Evolutionary conservation across 23 tunicate genomes (phyloP).

Genomic region (Trididemnum nubilum): DNA sequence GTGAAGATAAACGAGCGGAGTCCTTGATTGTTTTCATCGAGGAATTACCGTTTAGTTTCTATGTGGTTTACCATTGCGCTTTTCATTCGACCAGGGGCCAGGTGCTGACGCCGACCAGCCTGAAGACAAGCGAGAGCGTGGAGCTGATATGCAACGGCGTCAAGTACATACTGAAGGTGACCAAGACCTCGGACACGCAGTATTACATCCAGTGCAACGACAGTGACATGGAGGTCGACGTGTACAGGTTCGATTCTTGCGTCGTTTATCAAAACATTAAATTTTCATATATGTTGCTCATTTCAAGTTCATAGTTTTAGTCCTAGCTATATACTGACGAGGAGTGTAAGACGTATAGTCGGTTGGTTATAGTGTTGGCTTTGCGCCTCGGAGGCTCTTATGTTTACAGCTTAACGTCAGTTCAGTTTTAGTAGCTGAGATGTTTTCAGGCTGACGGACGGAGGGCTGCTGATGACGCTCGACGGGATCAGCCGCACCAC

Average conservation of each 20-base stretch:
- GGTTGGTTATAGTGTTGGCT: too few species aligned
- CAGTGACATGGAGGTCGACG: slow-evolving; percentile 90
- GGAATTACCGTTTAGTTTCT: too few species aligned
- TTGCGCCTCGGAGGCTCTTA: too few species aligned
- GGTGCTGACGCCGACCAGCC: slow-evolving; percentile 68
- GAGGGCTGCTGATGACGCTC: slow-evolving; percentile 79
- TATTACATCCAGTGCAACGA: slow-evolving; percentile 77
- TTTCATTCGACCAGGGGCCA: slow-evolving; percentile 92
- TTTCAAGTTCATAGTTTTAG: neutral
- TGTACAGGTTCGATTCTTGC: too few species aligned
- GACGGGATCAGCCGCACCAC: slow-evolving; percentile 92
- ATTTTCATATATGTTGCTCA: neutral
- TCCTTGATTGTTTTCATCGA: too few species aligned
- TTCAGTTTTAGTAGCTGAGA: too few species aligned
- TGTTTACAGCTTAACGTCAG: too few species aligned
- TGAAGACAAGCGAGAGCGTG: slow-evolving; percentile 67
- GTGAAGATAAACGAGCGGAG: too few species aligned
- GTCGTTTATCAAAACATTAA: too few species aligned
- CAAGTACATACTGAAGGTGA: slow-evolving; percentile 70
- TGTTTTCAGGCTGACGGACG: slow-evolving; percentile 72
- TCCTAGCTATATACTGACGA: too few species aligned
- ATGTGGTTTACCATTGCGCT: too few species aligned
- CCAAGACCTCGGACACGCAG: slow-evolving; percentile 76
- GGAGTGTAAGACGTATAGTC: neutral
- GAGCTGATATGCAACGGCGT: slow-evolving; percentile 73